These are phyloP conservation scores for Acanthochromis polyacanthus DNA, from an alignment of 2,113 vertebrate species.

Conservation along the genomic window DNA sequence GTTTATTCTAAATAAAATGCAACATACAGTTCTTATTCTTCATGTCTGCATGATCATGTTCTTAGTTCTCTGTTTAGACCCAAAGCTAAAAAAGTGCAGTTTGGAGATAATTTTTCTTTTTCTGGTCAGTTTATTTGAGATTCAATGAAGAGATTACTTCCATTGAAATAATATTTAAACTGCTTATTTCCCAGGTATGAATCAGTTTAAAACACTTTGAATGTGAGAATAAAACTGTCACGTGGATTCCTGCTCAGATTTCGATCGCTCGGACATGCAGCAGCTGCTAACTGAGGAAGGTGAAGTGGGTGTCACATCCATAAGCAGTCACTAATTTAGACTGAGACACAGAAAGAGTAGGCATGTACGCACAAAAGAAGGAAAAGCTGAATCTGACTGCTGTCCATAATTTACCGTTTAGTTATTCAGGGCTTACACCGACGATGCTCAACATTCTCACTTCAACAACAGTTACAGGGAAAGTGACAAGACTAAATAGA, in stretches of 20 bases:
- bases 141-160: neutral
- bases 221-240: neutral
- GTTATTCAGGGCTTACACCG: neutral
- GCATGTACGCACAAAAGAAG: neutral
- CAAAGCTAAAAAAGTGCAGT: neutral
- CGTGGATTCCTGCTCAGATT: neutral
- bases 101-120: neutral
- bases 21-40: too few relatives aligned
- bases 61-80: neutral
- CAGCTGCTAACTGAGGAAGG: constrained; percentile 13
- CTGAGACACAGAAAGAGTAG: neutral
- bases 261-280: constrained; percentile 5
- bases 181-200: neutral
- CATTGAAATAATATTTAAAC: neutral
- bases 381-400: neutral
- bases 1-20: too few relatives aligned
- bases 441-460: too few relatives aligned
- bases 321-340: constrained; percentile 23
- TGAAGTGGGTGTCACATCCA: constrained; percentile 3
- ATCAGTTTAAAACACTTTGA: neutral
- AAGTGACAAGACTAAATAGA: too few relatives aligned
- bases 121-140: neutral
- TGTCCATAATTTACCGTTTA: too few relatives aligned
- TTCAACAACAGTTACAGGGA: too few relatives aligned
- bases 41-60: neutral